Evolutionary conservation across 2,797 vertebrate species (phyloP).

Genomic region (Stomatorhinus walkeri): DNA sequence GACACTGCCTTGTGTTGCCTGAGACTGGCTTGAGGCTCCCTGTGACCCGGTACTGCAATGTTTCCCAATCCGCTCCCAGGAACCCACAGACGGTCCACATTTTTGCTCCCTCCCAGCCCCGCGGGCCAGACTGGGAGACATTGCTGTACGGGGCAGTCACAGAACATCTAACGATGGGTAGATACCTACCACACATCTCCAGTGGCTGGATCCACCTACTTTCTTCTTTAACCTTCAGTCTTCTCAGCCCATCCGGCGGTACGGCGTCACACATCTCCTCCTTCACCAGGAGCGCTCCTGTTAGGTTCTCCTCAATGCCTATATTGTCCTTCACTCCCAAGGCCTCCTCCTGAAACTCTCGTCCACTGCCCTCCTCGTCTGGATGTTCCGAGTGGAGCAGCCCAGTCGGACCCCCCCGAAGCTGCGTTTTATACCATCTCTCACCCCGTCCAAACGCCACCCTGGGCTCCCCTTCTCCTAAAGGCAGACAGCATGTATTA

Average conservation of each 20-base stretch:
- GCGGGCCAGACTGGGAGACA: neutral
- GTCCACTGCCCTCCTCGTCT: neutral
- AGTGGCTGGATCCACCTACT: neutral
- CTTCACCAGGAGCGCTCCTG: neutral
- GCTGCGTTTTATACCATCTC: neutral
- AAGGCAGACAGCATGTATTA: neutral
- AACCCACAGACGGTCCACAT: neutral
- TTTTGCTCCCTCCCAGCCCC: neutral
- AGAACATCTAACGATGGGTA: neutral
- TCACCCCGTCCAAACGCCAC: neutral
- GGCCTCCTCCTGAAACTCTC: neutral
- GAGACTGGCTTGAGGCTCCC: neutral
- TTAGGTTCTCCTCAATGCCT: neutral
- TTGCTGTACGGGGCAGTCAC: neutral
- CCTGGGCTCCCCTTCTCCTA: neutral
- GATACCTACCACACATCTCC: neutral
- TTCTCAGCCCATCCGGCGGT: neutral
- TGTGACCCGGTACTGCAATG: neutral
- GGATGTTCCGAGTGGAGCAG: neutral
- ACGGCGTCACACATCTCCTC: neutral
- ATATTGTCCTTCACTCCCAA: neutral
- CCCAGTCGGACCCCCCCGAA: neutral
- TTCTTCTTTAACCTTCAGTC: neutral
- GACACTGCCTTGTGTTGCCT: neutral
- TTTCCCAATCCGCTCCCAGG: neutral